Conservation (phyloP, 2,113 vertebrate species). For the Coturnix japonica region DNA sequence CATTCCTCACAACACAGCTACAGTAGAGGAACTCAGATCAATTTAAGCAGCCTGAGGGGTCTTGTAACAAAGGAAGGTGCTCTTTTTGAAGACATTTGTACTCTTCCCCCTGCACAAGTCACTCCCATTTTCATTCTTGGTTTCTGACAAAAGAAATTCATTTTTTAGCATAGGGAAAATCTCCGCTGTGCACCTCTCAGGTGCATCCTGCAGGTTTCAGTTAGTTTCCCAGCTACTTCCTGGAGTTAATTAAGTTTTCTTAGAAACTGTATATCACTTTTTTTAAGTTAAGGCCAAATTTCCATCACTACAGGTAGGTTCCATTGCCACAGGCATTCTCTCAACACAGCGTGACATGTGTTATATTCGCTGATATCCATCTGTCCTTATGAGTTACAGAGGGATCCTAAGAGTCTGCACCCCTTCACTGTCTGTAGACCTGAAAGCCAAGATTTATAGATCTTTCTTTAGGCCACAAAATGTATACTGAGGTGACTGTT, state of each 20-base stretch:
- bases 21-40: background rate
- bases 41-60: background rate
- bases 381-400: background rate
- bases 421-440: background rate
- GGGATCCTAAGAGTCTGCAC: background rate
- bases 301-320: background rate
- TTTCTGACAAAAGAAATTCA: background rate
- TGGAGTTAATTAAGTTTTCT: background rate
- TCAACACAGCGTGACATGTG: background rate
- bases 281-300: background rate
- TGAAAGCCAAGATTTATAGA: background rate
- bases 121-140: background rate
- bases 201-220: background rate
- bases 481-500: background rate
- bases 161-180: background rate
- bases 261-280: background rate
- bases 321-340: background rate
- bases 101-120: background rate
- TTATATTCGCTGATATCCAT: background rate
- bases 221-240: background rate
- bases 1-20: background rate
- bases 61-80: background rate
- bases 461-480: background rate
- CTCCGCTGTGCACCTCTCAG: fast-evolving
- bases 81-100: background rate